Evolutionary conservation across 2,888 invertebrate species (phyloP), one percentile per base, ranked within the genome.

Genomic region (Drosophila lutescens): DNA sequence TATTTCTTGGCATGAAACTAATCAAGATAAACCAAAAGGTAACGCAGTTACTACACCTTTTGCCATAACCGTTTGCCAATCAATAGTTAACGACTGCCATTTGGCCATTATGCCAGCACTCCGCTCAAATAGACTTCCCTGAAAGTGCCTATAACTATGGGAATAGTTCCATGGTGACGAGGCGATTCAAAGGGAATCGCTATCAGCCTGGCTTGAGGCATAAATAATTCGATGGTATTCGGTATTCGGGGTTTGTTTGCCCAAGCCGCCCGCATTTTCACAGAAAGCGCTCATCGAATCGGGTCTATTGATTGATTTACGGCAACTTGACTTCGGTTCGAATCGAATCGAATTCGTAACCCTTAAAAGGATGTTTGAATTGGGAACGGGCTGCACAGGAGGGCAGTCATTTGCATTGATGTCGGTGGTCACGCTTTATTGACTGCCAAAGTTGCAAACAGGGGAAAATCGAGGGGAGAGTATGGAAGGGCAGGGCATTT

Each of bases 261-360:
- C 7, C 50, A 47, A 47, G 30, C 17, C 38, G 26, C 60, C 70
- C 55, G 69, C 71, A 69, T 60, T 36, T 8, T 34, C 44, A 36
- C 43, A 40, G 32, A 55, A 67, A 20, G 44, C 34, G 36, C 9
- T 20, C 38, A 8, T 43, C 38, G 43, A 56, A 43, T 62, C 66
- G 36, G n/a, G 13, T 68, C 51, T 65, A 65, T 85, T 81, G 81
- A 85, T 87, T 79, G 85, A 82, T 85, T 85, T 81, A 84, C 79
- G 79, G 81, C 4, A 62, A 77, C 46, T 49, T 54, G 49, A 40
- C 46, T 61, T 57, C 51, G 54, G 10, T 30, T 12, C 32, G 32
- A n/a, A 26, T n/a, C 23, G 47, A 6, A 13, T 2, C 8, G 44
- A 30, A 30, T 10, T 9, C 12, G 15, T 30, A 15, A 43, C 15